phyloP scores from a whole-genome alignment of 2,113 vertebrate genomes.

The Campylomormyrus tamandua region DNA sequence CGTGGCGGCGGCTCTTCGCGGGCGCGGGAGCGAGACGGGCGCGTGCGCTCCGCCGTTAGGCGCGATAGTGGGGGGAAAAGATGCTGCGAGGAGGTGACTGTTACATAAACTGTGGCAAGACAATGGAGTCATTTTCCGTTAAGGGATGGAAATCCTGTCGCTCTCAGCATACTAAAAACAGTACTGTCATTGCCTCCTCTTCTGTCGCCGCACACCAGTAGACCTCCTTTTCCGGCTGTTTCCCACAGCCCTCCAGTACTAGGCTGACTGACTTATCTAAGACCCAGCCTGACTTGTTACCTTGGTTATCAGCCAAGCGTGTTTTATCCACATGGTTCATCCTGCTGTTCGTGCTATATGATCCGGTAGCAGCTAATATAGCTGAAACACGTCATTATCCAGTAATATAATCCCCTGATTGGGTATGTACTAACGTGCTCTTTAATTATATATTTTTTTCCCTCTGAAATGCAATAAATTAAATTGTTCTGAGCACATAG shows the following conservation, averaged over 20 bases:
- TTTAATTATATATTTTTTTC: neutral
- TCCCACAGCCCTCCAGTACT: constrained; percentile 8
- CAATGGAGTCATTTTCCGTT: constrained; percentile 10
- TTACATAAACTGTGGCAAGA: constrained; percentile 29
- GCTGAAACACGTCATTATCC: neutral
- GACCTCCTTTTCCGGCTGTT: constrained; percentile 12
- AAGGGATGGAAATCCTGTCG: constrained; percentile 28
- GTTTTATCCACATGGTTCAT: neutral
- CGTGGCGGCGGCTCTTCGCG: neutral
- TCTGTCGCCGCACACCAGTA: neutral
- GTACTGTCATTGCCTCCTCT: neutral
- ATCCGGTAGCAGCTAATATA: neutral
- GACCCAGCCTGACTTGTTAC: constrained; percentile 27
- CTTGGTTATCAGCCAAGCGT: constrained; percentile 25
- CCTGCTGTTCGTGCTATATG: neutral
- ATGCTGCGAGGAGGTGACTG: constrained; percentile 12
- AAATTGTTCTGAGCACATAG: neutral
- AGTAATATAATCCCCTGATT: neutral
- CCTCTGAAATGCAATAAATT: neutral
- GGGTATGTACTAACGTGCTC: neutral
- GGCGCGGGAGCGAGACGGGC: neutral
- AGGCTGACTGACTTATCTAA: constrained; percentile 24
- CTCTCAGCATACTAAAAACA: constrained; percentile 13
- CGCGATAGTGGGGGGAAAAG: neutral
- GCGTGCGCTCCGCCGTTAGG: neutral